Base-by-base conservation (phyloP, 2,113 vertebrate genomes). In the Catagonus wagneri region DNA sequence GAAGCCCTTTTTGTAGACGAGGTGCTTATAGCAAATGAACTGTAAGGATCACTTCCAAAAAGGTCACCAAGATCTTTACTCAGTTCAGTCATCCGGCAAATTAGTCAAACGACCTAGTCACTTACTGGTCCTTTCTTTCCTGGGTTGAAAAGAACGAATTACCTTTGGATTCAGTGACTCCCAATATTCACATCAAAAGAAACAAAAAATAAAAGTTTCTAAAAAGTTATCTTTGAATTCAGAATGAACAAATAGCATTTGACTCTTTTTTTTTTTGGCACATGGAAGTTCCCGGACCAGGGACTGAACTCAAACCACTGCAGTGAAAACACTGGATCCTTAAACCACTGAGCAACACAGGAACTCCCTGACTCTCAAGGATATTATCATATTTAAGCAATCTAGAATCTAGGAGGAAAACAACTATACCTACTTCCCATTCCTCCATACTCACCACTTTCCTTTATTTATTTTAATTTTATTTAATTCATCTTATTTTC, bases 161-260 rank as follows among this genome's bases (percentile, higher is more conserved):
- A 9, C 36, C 36, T 95, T 54, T 63, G 22, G 50, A 93, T 78
- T 86, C n/a, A 93, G 25, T 44, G 11, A 80, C n/a, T 27, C 32
- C 36, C 44, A 89, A 91, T 29, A 93, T 65, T 92, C 34, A 71
- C 34, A 34, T 50, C 60, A 94, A 90, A 88, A 61, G 65, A 94
- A 89, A 9, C 17, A 75, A 58, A 93, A 74, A 76, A 15, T 2
- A 54, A 93, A 91, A 39, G 27, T 68, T 89, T 85, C 39, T 19
- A 54, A 78, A n/a, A 93, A 84, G 56, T 94, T 93, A 94, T 32
- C 50, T 63, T 27, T 81, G 61, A 91, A 86, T 81, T 93, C 36
- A 84, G 20, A 76, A 89, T 29, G 27, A 92, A 44, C 19, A 0
- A 90, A 7, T 32, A 83, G 32, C 52, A 89, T 54, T 66, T 3